Base-by-base conservation (phyloP, 2,888 invertebrate genomes). In the Andrena chrysosceles region DNA sequence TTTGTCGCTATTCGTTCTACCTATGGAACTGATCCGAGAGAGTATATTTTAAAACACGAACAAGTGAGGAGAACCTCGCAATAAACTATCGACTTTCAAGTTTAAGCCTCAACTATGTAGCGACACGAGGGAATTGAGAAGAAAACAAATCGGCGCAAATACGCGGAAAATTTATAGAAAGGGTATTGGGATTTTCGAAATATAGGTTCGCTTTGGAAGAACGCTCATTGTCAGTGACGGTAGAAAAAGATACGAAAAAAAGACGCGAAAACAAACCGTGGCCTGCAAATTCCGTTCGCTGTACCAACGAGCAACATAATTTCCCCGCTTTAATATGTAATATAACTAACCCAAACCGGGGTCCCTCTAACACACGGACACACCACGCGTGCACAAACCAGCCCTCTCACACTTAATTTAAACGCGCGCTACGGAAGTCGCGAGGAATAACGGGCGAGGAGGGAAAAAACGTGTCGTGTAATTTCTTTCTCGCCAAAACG, bases 261-360 rank as follows among this genome's bases (percentile, higher is more conserved):
- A 13, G 52, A 78, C 63, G 5, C n/a, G n/a, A 42, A 5, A 23
- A 20, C 23, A 54, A 5, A 16, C 63, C 8, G 23, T 16, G 16
- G 23, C 6, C 6, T 20, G 56, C 6, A 75, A 81, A 80, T 83
- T 83, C 42, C 62, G 42, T 67, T 42, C 33, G 31, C 33, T 26
- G 49, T 8, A 35, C 16, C 20, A 42, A 35, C 64, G 54, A 54
- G 31, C 48, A 81, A 87, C 89, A 83, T 89, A 88, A 89, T 88
- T 91, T 84, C 77, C 77, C 89, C 78, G 89, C 88, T 91, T 89
- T 90, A 90, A 90, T 90, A 89, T 86, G 85, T 88, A 89, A 90
- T 87, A 89, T 87, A 84, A 82, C 85, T 82, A 82, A 81, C 74
- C 67, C 66, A 48, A 68, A 56, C 31, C 35, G 42, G 52, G n/a